phyloP scores from a whole-genome alignment of 2,797 vertebrate genomes.

The Pangasius krempfi region DNA sequence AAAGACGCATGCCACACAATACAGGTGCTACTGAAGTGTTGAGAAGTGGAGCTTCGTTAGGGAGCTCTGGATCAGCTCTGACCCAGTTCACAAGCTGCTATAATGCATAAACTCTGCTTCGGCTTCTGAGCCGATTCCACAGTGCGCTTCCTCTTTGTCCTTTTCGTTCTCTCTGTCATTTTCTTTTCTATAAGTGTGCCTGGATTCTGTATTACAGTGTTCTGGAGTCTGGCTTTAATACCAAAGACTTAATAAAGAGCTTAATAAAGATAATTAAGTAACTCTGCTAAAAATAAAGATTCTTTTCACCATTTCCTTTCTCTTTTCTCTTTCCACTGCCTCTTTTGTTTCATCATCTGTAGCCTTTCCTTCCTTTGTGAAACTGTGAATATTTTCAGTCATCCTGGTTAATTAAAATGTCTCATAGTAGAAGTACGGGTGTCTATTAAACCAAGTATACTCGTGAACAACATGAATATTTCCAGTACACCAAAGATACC shows the following conservation, averaged over 20 bases:
- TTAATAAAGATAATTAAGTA: not conserved
- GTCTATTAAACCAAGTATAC: not conserved
- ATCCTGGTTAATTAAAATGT: not conserved
- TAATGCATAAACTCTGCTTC: constrained; percentile 27
- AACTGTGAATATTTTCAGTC: not conserved
- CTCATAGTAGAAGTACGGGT: not conserved
- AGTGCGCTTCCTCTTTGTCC: constrained; percentile 22
- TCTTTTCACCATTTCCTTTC: not conserved
- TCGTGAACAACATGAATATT: not conserved
- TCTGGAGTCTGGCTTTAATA: constrained; percentile 28
- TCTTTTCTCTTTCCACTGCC: not conserved
- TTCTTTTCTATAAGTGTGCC: constrained; percentile 17
- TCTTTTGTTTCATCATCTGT: not conserved
- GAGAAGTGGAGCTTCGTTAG: constrained; percentile 15
- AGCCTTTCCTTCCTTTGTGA: not conserved
- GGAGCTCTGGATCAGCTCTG: constrained; percentile 29
- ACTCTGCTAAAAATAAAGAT: constrained; percentile 15
- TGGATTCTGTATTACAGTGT: constrained; percentile 29
- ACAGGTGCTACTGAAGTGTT: not conserved
- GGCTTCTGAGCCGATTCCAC: not conserved
- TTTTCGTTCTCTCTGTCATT: constrained; percentile 30
- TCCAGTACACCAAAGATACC: not conserved
- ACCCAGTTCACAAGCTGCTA: constrained; percentile 36
- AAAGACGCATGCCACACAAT: not conserved
- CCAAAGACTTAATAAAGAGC: constrained; percentile 49